These are phyloP conservation scores for Hoplodrina ambigua DNA, from an alignment of 2,888 invertebrate species.

Conservation along the genomic window DNA sequence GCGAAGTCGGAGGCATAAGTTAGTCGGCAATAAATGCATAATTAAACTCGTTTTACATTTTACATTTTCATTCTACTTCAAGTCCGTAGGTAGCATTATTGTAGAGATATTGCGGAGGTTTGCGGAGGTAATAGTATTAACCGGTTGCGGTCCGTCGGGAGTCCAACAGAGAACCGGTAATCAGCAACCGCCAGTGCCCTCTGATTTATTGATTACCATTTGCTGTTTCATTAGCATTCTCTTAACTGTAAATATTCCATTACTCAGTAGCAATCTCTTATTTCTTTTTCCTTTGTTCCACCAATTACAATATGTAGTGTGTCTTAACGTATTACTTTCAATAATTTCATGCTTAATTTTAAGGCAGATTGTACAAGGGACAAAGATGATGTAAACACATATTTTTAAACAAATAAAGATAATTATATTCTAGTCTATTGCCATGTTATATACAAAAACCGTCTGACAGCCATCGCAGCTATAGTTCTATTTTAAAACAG, in stretches of 20 bases:
- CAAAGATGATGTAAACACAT: too few relatives aligned
- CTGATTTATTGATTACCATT: conserved; percentile 62
- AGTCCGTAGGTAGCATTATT: conserved; percentile 19
- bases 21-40: neutral
- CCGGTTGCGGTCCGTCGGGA: conserved; percentile 40
- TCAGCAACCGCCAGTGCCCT: conserved; percentile 48
- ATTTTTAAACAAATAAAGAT: too few relatives aligned
- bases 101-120: conserved; percentile 19
- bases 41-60: conserved; percentile 7
- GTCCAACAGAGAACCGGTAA: conserved; percentile 56
- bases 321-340: too few relatives aligned
- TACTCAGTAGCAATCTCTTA: neutral
- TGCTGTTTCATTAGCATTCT: conserved; percentile 49
- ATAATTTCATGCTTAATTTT: too few relatives aligned
- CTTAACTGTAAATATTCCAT: conserved; percentile 21
- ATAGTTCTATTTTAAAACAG: too few relatives aligned
- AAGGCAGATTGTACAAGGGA: too few relatives aligned
- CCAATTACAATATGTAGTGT: too few relatives aligned
- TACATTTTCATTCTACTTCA: neutral
- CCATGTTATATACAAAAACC: too few relatives aligned
- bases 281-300: neutral
- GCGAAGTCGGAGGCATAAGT: too few relatives aligned
- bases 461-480: too few relatives aligned
- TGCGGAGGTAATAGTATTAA: conserved; percentile 48
- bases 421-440: too few relatives aligned